These are phyloP conservation scores for Tauraco hartlaubi DNA, from an alignment of 2,797 vertebrate species.

Conservation along the genomic window DNA sequence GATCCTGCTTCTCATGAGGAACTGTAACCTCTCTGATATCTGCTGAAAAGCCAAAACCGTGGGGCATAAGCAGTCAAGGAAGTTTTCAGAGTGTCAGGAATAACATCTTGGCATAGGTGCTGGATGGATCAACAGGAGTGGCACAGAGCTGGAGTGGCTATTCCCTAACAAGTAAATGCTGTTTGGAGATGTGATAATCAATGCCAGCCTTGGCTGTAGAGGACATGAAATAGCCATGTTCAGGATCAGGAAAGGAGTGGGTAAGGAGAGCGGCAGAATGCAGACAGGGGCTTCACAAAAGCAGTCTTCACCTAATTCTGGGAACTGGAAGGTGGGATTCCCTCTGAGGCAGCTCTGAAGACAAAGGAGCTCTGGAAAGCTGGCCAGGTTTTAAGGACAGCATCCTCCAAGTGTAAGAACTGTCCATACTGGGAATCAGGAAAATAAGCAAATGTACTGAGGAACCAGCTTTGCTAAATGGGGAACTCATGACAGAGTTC, in stretches of 20 bases:
- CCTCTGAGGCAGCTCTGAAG: background rate
- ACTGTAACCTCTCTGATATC: background rate
- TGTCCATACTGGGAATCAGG: too few species aligned
- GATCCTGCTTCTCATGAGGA: background rate
- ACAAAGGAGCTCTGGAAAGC: background rate
- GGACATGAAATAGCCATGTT: background rate
- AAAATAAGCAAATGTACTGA: background rate
- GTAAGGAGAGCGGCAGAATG: background rate
- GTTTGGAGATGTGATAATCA: background rate
- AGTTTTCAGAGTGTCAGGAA: background rate
- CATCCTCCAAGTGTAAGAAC: background rate
- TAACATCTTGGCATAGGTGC: background rate
- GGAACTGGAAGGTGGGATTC: background rate
- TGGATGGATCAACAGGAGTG: background rate
- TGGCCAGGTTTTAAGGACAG: background rate
- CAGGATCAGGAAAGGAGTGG: background rate
- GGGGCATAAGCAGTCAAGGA: background rate
- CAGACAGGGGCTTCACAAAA: background rate
- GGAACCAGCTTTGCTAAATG: background rate
- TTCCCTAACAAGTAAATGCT: background rate
- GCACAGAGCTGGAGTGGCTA: background rate
- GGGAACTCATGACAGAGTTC: background rate
- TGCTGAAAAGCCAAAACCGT: background rate
- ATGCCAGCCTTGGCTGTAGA: background rate
- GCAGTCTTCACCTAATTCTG: background rate